These are phyloP conservation scores for Nemotelus pantherinus DNA, from an alignment of 2,888 invertebrate genomes.

Conservation along the genomic window DNA sequence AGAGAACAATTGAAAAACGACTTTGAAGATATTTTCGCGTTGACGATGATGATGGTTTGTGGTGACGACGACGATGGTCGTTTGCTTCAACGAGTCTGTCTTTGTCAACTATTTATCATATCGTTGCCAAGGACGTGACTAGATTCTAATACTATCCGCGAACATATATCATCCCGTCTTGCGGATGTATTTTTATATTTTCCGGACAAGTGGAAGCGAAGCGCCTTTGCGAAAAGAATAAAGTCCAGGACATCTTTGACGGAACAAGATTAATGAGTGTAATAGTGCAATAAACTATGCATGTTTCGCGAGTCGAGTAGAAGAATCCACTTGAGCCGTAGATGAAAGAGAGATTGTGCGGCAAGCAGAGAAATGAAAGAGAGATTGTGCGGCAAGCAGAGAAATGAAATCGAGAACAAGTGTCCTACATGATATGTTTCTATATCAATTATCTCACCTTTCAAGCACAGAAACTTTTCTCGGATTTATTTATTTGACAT, in stretches of 20 bases:
- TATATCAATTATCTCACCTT: constrained; percentile 36
- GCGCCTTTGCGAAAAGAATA: neutral
- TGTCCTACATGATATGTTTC: constrained; percentile 27
- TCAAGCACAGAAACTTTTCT: neutral
- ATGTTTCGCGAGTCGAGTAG: neutral
- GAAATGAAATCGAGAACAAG: neutral
- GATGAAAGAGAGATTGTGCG: neutral
- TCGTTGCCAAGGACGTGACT: neutral
- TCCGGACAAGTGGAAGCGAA: neutral
- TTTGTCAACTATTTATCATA: neutral
- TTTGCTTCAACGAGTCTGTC: neutral
- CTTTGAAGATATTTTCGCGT: neutral
- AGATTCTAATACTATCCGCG: neutral
- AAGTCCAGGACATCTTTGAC: neutral
- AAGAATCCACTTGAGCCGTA: neutral
- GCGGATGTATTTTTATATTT: neutral
- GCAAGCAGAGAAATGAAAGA: too few species aligned
- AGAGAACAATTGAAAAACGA: neutral
- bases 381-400: neutral
- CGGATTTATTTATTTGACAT: constrained; percentile 30
- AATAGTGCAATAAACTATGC: constrained; percentile 35
- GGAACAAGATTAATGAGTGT: constrained; percentile 16
- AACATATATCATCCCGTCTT: neutral
- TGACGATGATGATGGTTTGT: neutral
- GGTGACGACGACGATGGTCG: neutral